Conservation (phyloP, 2,113 vertebrate species). For the Otis tarda region DNA sequence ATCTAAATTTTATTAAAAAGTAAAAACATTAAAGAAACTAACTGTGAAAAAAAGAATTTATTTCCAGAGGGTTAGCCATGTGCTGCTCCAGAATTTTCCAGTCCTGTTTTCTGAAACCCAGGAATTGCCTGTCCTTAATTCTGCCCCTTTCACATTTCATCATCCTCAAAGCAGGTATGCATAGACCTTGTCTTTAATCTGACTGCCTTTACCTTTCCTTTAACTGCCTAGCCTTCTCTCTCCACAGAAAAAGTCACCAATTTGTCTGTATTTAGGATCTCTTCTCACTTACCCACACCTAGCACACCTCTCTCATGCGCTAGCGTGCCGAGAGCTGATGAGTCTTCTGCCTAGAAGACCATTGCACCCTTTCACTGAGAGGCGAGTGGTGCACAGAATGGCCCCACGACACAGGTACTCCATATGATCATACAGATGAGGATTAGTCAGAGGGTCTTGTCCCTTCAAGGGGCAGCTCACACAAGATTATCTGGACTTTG, state of each 20-base stretch:
- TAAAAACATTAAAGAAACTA: neutral
- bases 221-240: neutral
- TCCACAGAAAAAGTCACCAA: neutral
- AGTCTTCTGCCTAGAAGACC: neutral
- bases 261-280: neutral
- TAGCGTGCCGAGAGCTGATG: neutral
- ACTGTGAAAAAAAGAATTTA: accelerated
- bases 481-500: neutral
- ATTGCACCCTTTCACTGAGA: neutral
- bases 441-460: neutral
- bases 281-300: neutral
- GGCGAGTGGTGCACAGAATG: neutral
- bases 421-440: neutral
- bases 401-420: neutral
- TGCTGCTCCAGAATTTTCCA: neutral
- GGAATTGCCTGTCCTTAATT: neutral
- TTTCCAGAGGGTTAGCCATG: neutral
- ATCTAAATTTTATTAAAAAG: neutral
- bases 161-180: neutral
- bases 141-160: neutral
- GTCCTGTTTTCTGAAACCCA: neutral
- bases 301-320: neutral
- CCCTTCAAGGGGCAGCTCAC: neutral
- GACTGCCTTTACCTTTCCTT: neutral
- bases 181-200: neutral